Conservation (phyloP, 1,140 invertebrate species). For the Drosophila chauvacae region DNA sequence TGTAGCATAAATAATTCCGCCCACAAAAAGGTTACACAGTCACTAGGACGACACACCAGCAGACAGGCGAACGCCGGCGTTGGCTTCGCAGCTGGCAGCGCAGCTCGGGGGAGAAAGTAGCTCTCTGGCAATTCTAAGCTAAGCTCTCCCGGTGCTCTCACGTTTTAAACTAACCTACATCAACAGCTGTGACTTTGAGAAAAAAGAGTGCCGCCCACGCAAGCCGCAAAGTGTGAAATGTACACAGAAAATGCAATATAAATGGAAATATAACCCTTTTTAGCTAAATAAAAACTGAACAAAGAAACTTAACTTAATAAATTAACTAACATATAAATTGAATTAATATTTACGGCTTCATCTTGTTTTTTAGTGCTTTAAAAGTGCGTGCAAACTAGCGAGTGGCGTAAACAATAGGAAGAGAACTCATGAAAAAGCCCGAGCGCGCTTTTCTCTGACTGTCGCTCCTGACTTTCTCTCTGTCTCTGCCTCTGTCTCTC, state of each 20-base stretch:
- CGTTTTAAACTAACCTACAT: slow-evolving; percentile 76
- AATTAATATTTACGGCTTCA: background rate
- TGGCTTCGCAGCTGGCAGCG: slow-evolving; percentile 20
- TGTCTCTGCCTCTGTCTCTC: slow-evolving; percentile 38
- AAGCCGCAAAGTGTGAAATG: slow-evolving; percentile 28
- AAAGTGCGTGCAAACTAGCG: slow-evolving; percentile 18
- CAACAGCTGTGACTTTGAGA: slow-evolving; percentile 68
- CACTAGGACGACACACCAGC: slow-evolving; percentile 73
- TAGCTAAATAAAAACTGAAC: background rate
- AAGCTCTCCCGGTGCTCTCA: background rate
- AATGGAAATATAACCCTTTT: background rate
- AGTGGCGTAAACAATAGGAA: slow-evolving; percentile 37
- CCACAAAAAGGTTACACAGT: slow-evolving; percentile 80
- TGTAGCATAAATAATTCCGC: slow-evolving; percentile 82
- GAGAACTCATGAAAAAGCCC: slow-evolving; percentile 39
- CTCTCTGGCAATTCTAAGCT: background rate
- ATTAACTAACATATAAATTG: background rate
- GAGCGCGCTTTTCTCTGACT: slow-evolving; percentile 42
- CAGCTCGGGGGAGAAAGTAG: background rate
- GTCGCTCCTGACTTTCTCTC: slow-evolving; percentile 31
- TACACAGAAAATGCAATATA: background rate
- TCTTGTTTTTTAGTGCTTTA: slow-evolving; percentile 33
- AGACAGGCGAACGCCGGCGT: slow-evolving; percentile 46
- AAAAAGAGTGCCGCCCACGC: slow-evolving; percentile 51
- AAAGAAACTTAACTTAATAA: background rate